These are phyloP conservation scores for Drosophila melanica DNA, from an alignment of 1,140 invertebrate species.

Conservation along the genomic window DNA sequence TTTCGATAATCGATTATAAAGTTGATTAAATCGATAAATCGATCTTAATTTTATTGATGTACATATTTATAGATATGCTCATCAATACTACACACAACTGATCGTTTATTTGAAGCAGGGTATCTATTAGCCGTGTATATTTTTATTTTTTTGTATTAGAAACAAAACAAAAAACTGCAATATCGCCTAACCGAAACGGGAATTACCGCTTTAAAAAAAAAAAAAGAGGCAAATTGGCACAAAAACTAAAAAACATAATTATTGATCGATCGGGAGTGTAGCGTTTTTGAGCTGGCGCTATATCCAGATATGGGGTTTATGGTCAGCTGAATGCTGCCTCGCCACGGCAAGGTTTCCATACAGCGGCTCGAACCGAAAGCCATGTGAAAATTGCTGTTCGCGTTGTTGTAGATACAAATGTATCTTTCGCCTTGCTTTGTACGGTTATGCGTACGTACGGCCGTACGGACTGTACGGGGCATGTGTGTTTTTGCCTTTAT, in stretches of 20 bases:
- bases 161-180: conserved; percentile 6
- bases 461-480: conserved; percentile 9
- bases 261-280: conserved; percentile 32
- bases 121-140: neutral
- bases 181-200: conserved; percentile 26
- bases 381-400: conserved; percentile 2
- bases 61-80: no score
- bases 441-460: neutral
- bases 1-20: no score
- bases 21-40: no score
- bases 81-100: no score
- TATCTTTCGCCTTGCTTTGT: conserved; percentile 4
- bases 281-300: conserved; percentile 14
- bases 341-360: conserved; percentile 23
- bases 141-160: neutral
- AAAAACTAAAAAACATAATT: conserved; percentile 15
- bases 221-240: neutral
- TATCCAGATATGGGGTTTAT: conserved; percentile 29
- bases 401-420: neutral
- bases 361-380: conserved; percentile 2
- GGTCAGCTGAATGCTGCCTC: conserved; percentile 23
- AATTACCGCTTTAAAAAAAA: conserved; percentile 1
- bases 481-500: conserved; percentile 48
- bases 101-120: neutral
- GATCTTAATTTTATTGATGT: no score